Evolutionary conservation across 2,888 invertebrate genomes (phyloP).

Genomic region (Atethmia centrago): DNA sequence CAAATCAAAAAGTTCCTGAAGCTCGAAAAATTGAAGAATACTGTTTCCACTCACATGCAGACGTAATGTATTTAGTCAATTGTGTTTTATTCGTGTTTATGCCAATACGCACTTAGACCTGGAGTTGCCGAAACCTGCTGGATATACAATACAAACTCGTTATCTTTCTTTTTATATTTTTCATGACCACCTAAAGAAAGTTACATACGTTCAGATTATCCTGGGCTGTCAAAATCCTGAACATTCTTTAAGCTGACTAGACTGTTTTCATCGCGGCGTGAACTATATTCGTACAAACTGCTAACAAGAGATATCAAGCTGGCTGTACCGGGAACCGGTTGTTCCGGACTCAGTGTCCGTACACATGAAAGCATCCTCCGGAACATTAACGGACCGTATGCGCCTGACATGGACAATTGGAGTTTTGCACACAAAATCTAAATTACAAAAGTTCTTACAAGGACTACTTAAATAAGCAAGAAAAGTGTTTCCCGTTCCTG

Average conservation of each 20-base stretch:
- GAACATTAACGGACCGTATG: conserved; percentile 11
- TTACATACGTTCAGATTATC: neutral
- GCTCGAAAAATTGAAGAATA: too few species aligned
- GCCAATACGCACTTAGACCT: neutral
- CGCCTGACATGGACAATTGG: neutral
- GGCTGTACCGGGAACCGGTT: neutral
- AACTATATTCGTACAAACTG: neutral
- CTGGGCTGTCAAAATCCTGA: neutral
- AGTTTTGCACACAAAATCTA: neutral
- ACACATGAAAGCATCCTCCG: conserved; percentile 1
- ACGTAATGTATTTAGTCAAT: too few species aligned
- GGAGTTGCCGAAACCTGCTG: neutral
- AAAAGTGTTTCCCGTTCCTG: neutral
- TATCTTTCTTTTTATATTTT: neutral
- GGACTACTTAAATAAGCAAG: neutral
- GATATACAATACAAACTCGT: neutral
- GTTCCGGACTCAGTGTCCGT: neutral
- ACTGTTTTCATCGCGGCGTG: neutral
- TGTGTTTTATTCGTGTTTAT: too few species aligned
- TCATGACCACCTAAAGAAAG: too few species aligned
- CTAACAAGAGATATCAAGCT: neutral
- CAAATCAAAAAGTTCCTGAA: neutral
- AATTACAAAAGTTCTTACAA: neutral
- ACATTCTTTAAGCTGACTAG: neutral
- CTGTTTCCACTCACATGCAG: neutral